Percentiles rank a stretch among this genome's conserved stretches.
These are phyloP conservation scores for Clistopyga incitator DNA, from an alignment of 2,888 invertebrate genomes.

Conservation along the genomic window DNA sequence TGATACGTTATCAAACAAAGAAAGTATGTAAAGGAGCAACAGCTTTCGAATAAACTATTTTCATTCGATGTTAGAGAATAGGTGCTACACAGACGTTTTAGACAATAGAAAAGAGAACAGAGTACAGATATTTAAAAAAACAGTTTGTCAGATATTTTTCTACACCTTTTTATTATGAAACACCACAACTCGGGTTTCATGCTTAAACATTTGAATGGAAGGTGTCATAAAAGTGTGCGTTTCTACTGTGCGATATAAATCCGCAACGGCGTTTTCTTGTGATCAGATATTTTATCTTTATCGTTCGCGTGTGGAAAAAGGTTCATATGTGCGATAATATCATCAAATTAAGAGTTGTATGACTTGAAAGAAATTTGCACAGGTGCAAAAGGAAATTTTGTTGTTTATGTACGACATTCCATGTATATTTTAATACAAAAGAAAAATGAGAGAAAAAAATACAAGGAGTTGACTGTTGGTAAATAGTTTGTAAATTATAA, in stretches of 20 bases:
- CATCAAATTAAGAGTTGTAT: background rate
- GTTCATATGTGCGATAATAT: background rate
- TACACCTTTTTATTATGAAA: conserved; percentile 41
- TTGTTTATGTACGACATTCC: conserved; percentile 55
- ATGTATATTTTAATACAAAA: conserved; percentile 42
- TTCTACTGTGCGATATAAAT: background rate
- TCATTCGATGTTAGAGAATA: background rate
- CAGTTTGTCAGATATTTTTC: conserved; percentile 57
- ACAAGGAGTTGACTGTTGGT: conserved; percentile 37
- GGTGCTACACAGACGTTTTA: conserved; percentile 23
- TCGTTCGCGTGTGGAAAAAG: background rate
- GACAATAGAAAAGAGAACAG: conserved; percentile 13
- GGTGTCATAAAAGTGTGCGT: background rate
- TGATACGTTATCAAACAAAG: background rate
- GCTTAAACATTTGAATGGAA: background rate
- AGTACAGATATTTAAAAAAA: conserved; percentile 48
- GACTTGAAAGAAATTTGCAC: background rate
- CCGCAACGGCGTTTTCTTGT: conserved; percentile 11
- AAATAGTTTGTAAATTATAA: conserved; percentile 41
- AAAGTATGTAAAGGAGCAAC: background rate
- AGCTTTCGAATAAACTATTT: conserved; percentile 13
- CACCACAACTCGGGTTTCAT: conserved; percentile 5
- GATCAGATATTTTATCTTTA: background rate
- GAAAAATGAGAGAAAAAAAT: conserved; percentile 11
- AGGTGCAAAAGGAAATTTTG: conserved; percentile 12